Percentiles rank a stretch among this genome's conserved stretches.
Conservation (phyloP, 2,113 vertebrate genomes). For the human (Homo sapiens) region DNA sequence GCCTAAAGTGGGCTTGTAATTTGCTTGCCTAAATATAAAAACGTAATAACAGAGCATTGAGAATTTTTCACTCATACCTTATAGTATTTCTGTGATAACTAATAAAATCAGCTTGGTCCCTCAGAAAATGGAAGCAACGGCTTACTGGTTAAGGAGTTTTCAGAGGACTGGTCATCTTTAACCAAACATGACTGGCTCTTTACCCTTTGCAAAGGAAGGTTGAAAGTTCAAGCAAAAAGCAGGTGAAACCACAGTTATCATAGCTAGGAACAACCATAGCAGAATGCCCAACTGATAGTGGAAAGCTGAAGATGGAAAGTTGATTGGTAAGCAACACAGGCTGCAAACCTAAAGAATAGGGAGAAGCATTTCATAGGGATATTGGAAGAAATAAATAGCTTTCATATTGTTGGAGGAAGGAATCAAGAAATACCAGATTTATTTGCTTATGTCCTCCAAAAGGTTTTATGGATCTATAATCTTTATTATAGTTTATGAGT, state of each 20-base stretch:
- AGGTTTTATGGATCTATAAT: not conserved
- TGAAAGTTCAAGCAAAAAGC: constrained; percentile 26
- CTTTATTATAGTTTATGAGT: not conserved
- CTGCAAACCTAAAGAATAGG: not conserved
- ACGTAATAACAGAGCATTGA: not conserved
- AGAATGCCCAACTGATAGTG: not conserved
- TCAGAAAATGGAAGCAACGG: constrained; percentile 36
- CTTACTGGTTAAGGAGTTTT: not conserved
- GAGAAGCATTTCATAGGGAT: not conserved
- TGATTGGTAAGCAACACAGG: not conserved
- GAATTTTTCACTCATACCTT: not conserved
- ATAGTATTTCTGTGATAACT: not conserved
- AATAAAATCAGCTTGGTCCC: not conserved
- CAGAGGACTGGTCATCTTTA: constrained; percentile 20
- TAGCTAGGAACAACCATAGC: not conserved
- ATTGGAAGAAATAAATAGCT: not conserved
- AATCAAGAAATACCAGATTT: not conserved
- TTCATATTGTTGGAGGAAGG: not conserved
- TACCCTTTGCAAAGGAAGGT: constrained; percentile 4
- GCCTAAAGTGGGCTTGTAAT: not conserved
- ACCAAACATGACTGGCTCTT: not conserved
- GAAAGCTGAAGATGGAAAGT: not conserved
- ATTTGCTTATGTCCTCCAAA: not conserved
- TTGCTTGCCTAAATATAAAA: not conserved
- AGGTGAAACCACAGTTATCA: not conserved